Base-by-base conservation (phyloP, 2,888 invertebrate genomes). In the Nowickia ferox region DNA sequence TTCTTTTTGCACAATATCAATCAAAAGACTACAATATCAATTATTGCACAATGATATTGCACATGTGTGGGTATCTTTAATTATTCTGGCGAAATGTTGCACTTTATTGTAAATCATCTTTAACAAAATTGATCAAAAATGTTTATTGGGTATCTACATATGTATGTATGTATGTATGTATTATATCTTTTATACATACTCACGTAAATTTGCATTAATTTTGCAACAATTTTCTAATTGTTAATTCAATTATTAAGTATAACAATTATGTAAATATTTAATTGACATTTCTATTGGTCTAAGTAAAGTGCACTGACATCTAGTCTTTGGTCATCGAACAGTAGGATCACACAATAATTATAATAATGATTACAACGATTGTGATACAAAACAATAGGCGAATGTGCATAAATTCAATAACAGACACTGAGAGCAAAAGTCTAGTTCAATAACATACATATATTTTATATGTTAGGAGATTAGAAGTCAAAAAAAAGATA, bases 161-260 rank as follows among this genome's bases (percentile, higher is more conserved):
- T 4, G 5, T 15, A 22, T 22, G 3, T 44, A 44, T 17, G 1
- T 51, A 48, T n/a, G n/a, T n/a, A n/a, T n/a, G n/a, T n/a, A n/a
- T n/a, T n/a, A n/a, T n/a, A n/a, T 51, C 5, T 38, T 10, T 44
- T 57, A 19, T 22, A 46, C n/a, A n/a, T n/a, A n/a, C n/a, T n/a
- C n/a, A n/a, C 75, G 74, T 38, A 46, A 69, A 63, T 63, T 55
- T 77, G 51, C 80, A 81, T 84, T 48, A 74, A 72, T 80, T 76
- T 84, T 68, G 77, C 71, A 84, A 80, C 76, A 75, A 71, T 88
- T 89, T 90, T 89, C 89, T 88, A 90, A 91, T 90, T 91, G 90
- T 89, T 88, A 91, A 91, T 91, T 91, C 89, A 90, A 90, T 90
- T 90, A 91, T 90, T 90, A 90, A 90, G 89, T 89, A 90, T 89